A percentile compares a stretch with the other conserved stretches of the same genome.
Evolutionary conservation across 2,888 invertebrate genomes (phyloP).

Genomic region (Stenodera caucasica): DNA sequence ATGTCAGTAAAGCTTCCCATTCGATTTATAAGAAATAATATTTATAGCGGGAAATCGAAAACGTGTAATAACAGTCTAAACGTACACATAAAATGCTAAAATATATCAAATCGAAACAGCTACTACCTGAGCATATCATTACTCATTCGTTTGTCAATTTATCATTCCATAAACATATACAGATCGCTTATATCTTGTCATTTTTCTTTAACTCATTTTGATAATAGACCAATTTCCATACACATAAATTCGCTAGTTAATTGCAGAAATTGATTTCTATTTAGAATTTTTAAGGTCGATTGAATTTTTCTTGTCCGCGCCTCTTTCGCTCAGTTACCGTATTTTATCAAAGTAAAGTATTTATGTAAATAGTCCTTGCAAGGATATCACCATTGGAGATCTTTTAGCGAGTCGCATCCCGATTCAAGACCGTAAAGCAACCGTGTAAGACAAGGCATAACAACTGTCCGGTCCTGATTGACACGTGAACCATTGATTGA

Average conservation of each 20-base stretch:
- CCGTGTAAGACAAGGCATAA: constrained; percentile 55
- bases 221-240: background rate
- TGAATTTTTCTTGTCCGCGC: no score
- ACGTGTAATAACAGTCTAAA: constrained; percentile 43
- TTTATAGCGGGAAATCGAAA: constrained; percentile 40
- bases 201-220: no score
- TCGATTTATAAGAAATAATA: constrained; percentile 26
- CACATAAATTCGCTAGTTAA: background rate
- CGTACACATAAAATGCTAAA: constrained; percentile 38
- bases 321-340: constrained; percentile 5
- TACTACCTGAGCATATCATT: constrained; percentile 47
- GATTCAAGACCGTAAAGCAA: constrained; percentile 48
- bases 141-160: constrained; percentile 41
- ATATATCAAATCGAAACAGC: constrained; percentile 38
- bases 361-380: constrained; percentile 31
- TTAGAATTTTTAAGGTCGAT: background rate
- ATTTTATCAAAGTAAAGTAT: constrained; percentile 35
- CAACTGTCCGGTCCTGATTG: constrained; percentile 55
- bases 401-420: constrained; percentile 24
- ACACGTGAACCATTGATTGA: constrained; percentile 57
- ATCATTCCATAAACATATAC: constrained; percentile 36
- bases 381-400: constrained; percentile 36
- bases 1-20: constrained; percentile 37
- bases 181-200: background rate
- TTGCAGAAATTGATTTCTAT: background rate